Evolutionary conservation across 1,140 invertebrate genomes (phyloP).

Genomic region (Drosophila punjabiensis): DNA sequence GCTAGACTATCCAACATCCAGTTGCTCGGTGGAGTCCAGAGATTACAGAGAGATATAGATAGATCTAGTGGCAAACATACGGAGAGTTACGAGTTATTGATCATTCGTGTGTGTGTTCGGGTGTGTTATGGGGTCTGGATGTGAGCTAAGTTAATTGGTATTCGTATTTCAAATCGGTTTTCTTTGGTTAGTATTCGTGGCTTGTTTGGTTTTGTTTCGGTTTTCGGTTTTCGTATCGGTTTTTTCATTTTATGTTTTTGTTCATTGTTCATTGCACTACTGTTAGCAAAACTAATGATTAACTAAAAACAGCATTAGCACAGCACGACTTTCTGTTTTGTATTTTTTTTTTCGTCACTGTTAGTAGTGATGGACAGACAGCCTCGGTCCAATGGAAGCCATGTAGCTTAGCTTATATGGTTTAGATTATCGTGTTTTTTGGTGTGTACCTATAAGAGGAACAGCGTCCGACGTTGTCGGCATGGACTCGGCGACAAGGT

Average conservation of each 20-base stretch:
- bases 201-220: slow-evolving; percentile 38
- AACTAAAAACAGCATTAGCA: slow-evolving; percentile 75
- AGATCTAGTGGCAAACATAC: slow-evolving; percentile 74
- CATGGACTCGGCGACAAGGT: slow-evolving; percentile 96
- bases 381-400: slow-evolving; percentile 13
- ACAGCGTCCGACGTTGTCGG: slow-evolving; percentile 96
- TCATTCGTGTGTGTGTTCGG: slow-evolving; percentile 56
- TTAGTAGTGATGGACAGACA: slow-evolving; percentile 31
- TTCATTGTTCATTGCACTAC: slow-evolving; percentile 75
- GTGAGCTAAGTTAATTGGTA: slow-evolving; percentile 71
- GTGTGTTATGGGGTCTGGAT: slow-evolving; percentile 9
- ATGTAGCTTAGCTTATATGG: slow-evolving; percentile 42
- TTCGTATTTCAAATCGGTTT: slow-evolving; percentile 51
- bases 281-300: slow-evolving; percentile 78
- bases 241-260: slow-evolving; percentile 31
- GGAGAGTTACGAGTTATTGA: slow-evolving; percentile 63
- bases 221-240: slow-evolving; percentile 34
- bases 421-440: slow-evolving; percentile 65
- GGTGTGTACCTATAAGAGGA: slow-evolving; percentile 88
- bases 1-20: slow-evolving; percentile 73
- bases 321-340: slow-evolving; percentile 46
- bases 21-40: slow-evolving; percentile 65
- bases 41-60: slow-evolving; percentile 47
- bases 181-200: slow-evolving; percentile 56
- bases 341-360: slow-evolving; percentile 23